Percentiles rank a stretch among this genome's conserved stretches.
Evolutionary conservation across 2,888 invertebrate species (phyloP).

Genomic region (Heliconius ismenius): DNA sequence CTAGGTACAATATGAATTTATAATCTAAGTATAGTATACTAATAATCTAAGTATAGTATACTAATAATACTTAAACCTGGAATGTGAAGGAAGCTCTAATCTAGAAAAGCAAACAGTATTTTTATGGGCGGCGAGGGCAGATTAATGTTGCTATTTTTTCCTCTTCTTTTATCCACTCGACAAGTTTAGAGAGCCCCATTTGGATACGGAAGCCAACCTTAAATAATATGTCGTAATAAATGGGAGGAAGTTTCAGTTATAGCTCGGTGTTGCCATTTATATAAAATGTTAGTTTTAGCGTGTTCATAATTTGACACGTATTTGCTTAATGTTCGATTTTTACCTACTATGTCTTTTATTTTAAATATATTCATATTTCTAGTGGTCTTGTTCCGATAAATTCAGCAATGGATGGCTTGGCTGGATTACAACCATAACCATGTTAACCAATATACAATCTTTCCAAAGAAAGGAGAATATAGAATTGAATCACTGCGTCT

Average conservation of each 20-base stretch:
- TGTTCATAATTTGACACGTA: neutral
- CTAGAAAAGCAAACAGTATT: conserved; percentile 33
- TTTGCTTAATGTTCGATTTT: no score
- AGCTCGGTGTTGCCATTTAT: conserved; percentile 24
- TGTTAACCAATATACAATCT: no score
- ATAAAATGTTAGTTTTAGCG: conserved; percentile 10
- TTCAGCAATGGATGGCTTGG: no score
- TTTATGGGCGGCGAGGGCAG: conserved; percentile 46
- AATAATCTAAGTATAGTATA: neutral
- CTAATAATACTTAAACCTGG: neutral
- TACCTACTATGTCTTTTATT: no score
- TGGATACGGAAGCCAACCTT: conserved; percentile 64
- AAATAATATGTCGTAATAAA: conserved; percentile 69
- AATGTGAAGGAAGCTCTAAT: neutral
- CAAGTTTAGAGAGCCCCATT: conserved; percentile 52
- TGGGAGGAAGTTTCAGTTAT: conserved; percentile 54
- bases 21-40: neutral
- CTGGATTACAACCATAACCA: no score
- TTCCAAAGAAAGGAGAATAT: no score
- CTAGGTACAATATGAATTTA: neutral
- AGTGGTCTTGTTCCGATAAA: no score
- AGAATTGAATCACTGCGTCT: no score
- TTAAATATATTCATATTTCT: no score
- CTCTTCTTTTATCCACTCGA: conserved; percentile 57
- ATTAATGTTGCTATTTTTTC: conserved; percentile 48